Conservation (phyloP, 2,888 invertebrate genomes). For the Lasioglossum vierecki region DNA sequence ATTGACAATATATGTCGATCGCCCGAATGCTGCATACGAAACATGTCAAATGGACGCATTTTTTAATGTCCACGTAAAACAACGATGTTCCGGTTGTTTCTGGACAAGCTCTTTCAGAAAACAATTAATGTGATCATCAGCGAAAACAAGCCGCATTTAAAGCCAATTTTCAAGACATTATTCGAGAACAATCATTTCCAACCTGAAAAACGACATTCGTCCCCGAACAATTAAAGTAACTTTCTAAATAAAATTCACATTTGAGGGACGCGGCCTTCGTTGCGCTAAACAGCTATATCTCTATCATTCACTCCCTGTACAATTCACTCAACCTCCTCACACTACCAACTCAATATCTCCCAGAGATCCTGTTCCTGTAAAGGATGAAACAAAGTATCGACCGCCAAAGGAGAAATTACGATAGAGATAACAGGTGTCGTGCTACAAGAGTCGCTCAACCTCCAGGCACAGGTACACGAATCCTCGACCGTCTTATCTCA, state of each 20-base stretch:
- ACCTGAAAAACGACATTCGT: background rate
- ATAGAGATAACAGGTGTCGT: background rate
- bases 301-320: background rate
- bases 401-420: background rate
- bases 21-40: background rate
- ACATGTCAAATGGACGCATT: background rate
- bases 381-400: background rate
- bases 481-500: background rate
- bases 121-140: background rate
- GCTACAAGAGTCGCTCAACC: background rate
- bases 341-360: background rate
- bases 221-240: background rate
- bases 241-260: background rate
- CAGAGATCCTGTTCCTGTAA: constrained; percentile 13
- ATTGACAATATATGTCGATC: background rate
- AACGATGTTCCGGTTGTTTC: no score
- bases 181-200: background rate
- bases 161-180: background rate
- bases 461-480: background rate
- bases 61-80: background rate
- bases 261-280: no score
- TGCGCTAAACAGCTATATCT: background rate
- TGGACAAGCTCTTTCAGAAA: background rate
- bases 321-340: background rate
- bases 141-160: background rate